Evolutionary conservation across 2,888 invertebrate species (phyloP).

Genomic region (Acanthacorydalis orientalis): DNA sequence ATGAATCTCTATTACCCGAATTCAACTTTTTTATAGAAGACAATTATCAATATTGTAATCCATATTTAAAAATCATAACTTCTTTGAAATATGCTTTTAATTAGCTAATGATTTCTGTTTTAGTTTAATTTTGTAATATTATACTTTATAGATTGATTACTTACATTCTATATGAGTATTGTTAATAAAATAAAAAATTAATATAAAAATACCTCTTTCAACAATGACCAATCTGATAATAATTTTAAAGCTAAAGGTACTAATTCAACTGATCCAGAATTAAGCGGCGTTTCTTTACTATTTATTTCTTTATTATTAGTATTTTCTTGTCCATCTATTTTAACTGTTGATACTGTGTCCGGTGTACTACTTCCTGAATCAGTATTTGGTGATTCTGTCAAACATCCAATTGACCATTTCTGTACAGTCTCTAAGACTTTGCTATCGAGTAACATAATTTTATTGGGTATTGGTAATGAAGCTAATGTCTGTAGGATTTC

Average conservation of each 20-base stretch:
- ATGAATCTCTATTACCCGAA: no score
- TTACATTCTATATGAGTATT: no score
- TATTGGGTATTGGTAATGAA: conserved; percentile 80
- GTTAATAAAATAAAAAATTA: no score
- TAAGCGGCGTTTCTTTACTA: conserved; percentile 8
- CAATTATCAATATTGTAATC: no score
- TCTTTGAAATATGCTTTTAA: no score
- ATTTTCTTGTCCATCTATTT: conserved; percentile 15
- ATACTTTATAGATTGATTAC: no score
- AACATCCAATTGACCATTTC: conserved; percentile 49
- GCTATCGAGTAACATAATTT: conserved; percentile 82
- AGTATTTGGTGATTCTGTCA: conserved; percentile 20
- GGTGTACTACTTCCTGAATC: conserved; percentile 25
- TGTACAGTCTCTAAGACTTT: conserved; percentile 74
- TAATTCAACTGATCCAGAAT: conserved; percentile 24
- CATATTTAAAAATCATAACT: no score
- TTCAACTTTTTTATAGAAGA: no score
- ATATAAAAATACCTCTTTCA: conserved; percentile 37
- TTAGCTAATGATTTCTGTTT: no score
- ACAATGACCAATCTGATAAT: conserved; percentile 55
- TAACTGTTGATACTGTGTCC: conserved; percentile 13
- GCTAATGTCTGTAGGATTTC: conserved; percentile 65
- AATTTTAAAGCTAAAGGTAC: conserved; percentile 43
- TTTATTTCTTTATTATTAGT: conserved; percentile 16
- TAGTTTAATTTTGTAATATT: no score